Evolutionary conservation across 2,113 vertebrate species (phyloP), one percentile per base, ranked within the genome.

Genomic region (human (Homo sapiens)): DNA sequence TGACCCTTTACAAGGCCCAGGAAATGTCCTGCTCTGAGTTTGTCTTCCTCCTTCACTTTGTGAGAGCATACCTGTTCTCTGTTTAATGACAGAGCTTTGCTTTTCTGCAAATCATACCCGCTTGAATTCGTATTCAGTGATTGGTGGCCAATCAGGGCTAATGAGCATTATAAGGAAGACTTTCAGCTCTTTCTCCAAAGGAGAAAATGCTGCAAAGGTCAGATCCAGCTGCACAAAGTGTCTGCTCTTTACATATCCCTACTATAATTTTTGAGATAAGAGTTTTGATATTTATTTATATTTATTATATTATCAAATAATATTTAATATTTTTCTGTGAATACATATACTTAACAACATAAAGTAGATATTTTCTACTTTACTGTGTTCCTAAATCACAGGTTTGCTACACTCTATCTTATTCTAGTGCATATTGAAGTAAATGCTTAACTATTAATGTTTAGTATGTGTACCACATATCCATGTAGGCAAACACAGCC

Each of bases 261-360:
- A 32, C 66, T 25, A 20, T 92, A 45, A 81, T 10, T 30, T 93
- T 66, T 82, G 84, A 76, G n/a, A 35, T 6, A 4, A 85, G 73
- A 64, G 16, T 75, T 93, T 92, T 64, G 12, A 32, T 64, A 64
- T 64, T 32, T 32, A 64, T 59, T 59, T 83, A 83, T 13, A 66
- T 38, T 59, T 59, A 16, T 66, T 16, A 5, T 88, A 40, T 94
- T 45, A 25, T 83, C 81, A 64, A 32, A 32, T 3, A 1, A 64
- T n/a, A 79, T 89, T 89, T 92, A 32, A 25, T 81, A 27, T 78
- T 92, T 96, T 93, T 50, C 25, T 50, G 55, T 76, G 32, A 66
- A 12, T 40, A 25, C 22, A 57, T 3, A 43, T 27, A 76, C 25
- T 76, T 72, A 9, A 68, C 22, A 40, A 3, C 22, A 32, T 35